Base-by-base conservation (phyloP, 2,888 invertebrate species). In the Ligdia adustata region DNA sequence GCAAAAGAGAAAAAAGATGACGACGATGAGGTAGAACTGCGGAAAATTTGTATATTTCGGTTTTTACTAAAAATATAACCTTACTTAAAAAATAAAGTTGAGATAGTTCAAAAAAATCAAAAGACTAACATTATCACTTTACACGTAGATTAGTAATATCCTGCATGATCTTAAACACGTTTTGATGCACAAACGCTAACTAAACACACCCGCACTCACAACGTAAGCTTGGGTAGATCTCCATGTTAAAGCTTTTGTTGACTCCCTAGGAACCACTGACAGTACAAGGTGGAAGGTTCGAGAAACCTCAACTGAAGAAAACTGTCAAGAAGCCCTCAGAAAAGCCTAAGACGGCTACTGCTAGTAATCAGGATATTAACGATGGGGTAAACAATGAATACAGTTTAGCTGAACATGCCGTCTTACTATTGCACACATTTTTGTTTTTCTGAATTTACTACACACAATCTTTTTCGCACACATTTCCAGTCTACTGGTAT, bases 271-370 rank as follows among this genome's bases (percentile, higher is more conserved):
- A 79, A 58, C 88, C 85, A 70, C 71, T 89, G 72, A 63, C 76
- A 62, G 81, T 83, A 68, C 82, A 83, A 66, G 87, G 76, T 67
- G 89, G 89, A 78, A 90, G 78, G 82, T 89, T 90, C 55, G 86
- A 88, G 76, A 79, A 76, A 53, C 90, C 90, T 57, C 79, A 85
- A 59, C 85, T 89, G 61, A 90, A 87, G 85, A 91, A 84, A 87
- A 81, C 75, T 61, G 71, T 72, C 56, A 88, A 79, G 83, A 86
- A 80, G 72, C 67, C 75, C 46, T 69, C 74, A 61, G 83, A 82
- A 55, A 75, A 82, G 64, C 75, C 82, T 55, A 84, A 87, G 75
- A 81, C 75, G 60, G 79, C 82, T 55, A 69, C 64, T 45, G 51
- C 70, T 57, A 75, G 64, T 58, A 61, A 39, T 37, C 47, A 32